These are phyloP conservation scores for Seriola dumerili DNA, from an alignment of 2,113 vertebrate species.

Conservation along the genomic window DNA sequence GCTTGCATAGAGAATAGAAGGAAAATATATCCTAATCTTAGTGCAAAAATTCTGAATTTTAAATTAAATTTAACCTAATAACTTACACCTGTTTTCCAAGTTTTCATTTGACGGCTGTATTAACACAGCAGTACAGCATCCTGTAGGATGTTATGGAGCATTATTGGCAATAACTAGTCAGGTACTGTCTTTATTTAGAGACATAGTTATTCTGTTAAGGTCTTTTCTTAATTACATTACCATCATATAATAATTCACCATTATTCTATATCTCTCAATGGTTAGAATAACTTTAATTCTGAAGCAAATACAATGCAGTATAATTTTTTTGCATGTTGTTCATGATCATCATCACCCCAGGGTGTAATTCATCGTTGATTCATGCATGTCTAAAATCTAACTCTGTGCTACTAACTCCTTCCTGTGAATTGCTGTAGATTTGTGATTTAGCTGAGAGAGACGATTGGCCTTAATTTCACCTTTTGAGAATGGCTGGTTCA, in stretches of 20 bases:
- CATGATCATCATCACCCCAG: conserved; percentile 69
- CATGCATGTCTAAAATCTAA: conserved; percentile 72
- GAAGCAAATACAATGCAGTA: conserved; percentile 1
- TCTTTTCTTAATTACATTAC: background rate
- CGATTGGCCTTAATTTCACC: conserved; percentile 89
- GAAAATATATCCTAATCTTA: background rate
- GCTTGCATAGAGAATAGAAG: background rate
- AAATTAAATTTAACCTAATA: background rate
- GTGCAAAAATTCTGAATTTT: background rate
- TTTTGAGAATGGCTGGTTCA: conserved; percentile 92
- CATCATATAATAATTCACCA: conserved; percentile 19
- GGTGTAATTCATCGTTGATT: conserved; percentile 87
- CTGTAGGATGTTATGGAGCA: background rate
- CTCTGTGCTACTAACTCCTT: conserved; percentile 90
- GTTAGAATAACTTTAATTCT: conserved; percentile 10
- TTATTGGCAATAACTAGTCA: background rate
- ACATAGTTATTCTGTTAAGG: background rate
- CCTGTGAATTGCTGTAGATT: conserved; percentile 92
- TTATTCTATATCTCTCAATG: background rate
- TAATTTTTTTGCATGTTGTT: conserved; percentile 63
- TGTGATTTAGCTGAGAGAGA: conserved; percentile 92
- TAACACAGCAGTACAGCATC: background rate
- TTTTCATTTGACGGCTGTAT: background rate
- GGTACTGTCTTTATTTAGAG: conserved; percentile 2
- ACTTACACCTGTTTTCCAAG: background rate